phyloP scores from a whole-genome alignment of 2,888 invertebrate species.

The Lymantria dispar region DNA sequence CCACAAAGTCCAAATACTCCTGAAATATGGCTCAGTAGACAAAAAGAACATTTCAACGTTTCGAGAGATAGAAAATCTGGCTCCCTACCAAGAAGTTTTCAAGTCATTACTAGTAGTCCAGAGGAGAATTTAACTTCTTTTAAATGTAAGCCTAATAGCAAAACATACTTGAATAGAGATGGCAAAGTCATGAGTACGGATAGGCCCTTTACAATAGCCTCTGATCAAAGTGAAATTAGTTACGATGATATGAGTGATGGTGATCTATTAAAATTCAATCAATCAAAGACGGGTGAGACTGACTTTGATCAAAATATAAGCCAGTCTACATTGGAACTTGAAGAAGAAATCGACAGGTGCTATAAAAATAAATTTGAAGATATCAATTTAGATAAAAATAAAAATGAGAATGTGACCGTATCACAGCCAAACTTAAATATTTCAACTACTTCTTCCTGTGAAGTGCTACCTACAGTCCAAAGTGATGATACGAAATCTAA shows the following conservation, averaged over 20 bases:
- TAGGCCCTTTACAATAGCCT: slow-evolving; percentile 87
- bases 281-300: slow-evolving; percentile 55
- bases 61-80: slow-evolving; percentile 87
- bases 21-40: slow-evolving; percentile 87
- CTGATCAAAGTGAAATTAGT: slow-evolving; percentile 86
- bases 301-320: slow-evolving; percentile 68
- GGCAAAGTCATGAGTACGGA: slow-evolving; percentile 84
- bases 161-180: slow-evolving; percentile 82
- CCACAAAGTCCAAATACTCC: slow-evolving; percentile 84
- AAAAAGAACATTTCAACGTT: slow-evolving; percentile 86
- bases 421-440: slow-evolving; percentile 74
- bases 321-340: slow-evolving; percentile 73
- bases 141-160: slow-evolving; percentile 73
- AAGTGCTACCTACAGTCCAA: slow-evolving; percentile 71
- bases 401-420: slow-evolving; percentile 57
- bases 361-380: slow-evolving; percentile 75
- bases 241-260: slow-evolving; percentile 83
- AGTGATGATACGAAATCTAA: slow-evolving; percentile 63
- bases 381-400: slow-evolving; percentile 59
- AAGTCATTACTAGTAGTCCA: slow-evolving; percentile 82
- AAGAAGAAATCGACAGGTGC: slow-evolving; percentile 77
- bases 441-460: slow-evolving; percentile 81
- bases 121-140: slow-evolving; percentile 67
- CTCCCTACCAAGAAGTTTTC: slow-evolving; percentile 90
- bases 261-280: slow-evolving; percentile 69